A percentile compares a stretch with the other conserved stretches of the same genome.
Evolutionary conservation across 2,888 invertebrate species (phyloP).

Genomic region (Zygothrica quintamaculata): DNA sequence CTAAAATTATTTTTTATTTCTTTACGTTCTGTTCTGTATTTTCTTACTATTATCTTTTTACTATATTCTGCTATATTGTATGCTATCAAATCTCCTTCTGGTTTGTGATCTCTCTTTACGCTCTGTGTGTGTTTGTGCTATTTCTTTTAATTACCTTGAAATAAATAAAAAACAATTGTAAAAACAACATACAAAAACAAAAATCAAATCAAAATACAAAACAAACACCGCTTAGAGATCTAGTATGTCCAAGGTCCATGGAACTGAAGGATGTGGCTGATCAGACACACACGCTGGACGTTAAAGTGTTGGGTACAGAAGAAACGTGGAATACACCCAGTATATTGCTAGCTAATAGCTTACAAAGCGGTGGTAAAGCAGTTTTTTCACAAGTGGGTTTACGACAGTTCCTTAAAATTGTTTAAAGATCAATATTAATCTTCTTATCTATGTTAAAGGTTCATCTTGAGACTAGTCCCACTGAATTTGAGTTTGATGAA

Average conservation of each 20-base stretch:
- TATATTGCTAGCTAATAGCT: slow-evolving; percentile 88
- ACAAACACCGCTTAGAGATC: slow-evolving; percentile 84
- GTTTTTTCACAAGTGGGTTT: slow-evolving; percentile 91
- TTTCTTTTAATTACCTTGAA: slow-evolving; percentile 58
- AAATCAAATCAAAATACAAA: slow-evolving; percentile 59
- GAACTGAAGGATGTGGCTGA: slow-evolving; percentile 86
- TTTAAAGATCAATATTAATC: neutral
- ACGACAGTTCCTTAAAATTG: too few species aligned
- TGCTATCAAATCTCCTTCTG: slow-evolving; percentile 30
- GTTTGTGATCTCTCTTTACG: slow-evolving; percentile 66
- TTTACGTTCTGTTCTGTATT: slow-evolving; percentile 34
- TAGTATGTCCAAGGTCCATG: slow-evolving; percentile 85
- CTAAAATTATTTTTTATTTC: slow-evolving; percentile 15
- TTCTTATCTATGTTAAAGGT: slow-evolving; percentile 86
- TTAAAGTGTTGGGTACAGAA: slow-evolving; percentile 91
- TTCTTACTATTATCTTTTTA: slow-evolving; percentile 42
- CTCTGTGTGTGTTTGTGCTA: slow-evolving; percentile 70
- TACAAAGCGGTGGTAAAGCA: slow-evolving; percentile 89
- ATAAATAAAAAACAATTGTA: slow-evolving; percentile 43
- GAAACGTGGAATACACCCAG: slow-evolving; percentile 96
- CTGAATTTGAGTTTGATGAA: slow-evolving; percentile 88
- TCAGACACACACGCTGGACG: slow-evolving; percentile 88
- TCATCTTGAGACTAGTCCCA: slow-evolving; percentile 92
- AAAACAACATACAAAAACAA: slow-evolving; percentile 52
- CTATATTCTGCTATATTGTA: slow-evolving; percentile 29